phyloP scores from a whole-genome alignment of 2,888 invertebrate genomes.

The Mesorhabditis sp. region DNA sequence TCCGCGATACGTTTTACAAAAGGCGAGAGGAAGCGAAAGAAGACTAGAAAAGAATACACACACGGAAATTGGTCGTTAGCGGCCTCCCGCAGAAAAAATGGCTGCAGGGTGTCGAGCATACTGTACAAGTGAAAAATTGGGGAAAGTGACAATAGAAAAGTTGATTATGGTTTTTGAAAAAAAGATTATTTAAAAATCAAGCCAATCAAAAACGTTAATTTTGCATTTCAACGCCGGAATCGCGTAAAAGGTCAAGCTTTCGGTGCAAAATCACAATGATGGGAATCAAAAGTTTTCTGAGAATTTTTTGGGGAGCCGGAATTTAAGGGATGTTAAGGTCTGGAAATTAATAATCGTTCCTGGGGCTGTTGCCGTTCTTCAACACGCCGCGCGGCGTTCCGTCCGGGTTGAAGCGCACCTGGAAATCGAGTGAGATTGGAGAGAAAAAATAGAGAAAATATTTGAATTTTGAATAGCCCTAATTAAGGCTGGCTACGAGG shows the following conservation, averaged over 20 bases:
- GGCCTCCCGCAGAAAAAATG: conserved; percentile 7
- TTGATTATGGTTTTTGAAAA: background rate
- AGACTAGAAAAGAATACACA: conserved; percentile 5
- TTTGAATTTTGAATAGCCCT: background rate
- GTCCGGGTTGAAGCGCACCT: conserved; percentile 57
- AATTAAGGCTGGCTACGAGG: background rate
- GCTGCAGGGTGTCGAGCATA: conserved; percentile 16
- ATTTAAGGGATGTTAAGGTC: background rate
- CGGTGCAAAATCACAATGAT: too few species aligned
- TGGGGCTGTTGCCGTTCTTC: conserved; percentile 41
- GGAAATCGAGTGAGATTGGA: conserved; percentile 13
- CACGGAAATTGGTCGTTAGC: conserved; percentile 10
- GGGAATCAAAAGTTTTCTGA: too few species aligned
- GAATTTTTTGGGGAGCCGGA: too few species aligned
- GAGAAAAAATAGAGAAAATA: background rate
- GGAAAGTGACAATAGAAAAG: background rate
- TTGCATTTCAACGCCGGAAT: too few species aligned
- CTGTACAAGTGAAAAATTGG: background rate
- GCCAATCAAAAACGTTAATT: too few species aligned
- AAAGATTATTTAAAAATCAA: too few species aligned
- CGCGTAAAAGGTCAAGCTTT: too few species aligned
- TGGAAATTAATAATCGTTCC: background rate
- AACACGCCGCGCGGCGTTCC: conserved; percentile 56
- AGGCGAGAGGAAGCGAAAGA: background rate
- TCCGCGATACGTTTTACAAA: conserved; percentile 19